Percentiles rank a stretch among this genome's conserved stretches.
These are phyloP conservation scores for Alviniconcha marisindica DNA, from an alignment of 1,140 invertebrate genomes.

Conservation along the genomic window DNA sequence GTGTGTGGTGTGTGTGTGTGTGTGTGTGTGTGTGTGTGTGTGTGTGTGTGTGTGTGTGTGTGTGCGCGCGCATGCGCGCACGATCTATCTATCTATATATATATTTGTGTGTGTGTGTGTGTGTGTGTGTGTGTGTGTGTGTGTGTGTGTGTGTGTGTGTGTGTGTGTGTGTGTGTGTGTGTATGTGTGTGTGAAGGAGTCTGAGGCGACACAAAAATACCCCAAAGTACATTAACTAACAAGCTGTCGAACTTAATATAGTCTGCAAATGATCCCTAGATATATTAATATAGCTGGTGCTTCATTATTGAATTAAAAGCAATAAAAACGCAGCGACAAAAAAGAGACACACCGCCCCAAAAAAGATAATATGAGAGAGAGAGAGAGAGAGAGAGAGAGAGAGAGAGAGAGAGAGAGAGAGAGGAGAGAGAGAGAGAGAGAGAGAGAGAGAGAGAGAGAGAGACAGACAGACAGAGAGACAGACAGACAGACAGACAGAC, in stretches of 20 bases:
- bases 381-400: not conserved
- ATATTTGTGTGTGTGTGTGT: not conserved
- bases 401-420: not conserved
- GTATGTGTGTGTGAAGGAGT: not conserved
- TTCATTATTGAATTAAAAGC: not conserved
- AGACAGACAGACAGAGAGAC: not conserved
- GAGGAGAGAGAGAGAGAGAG: not conserved
- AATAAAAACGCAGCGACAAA: not conserved
- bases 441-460: constrained; percentile 25
- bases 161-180: not conserved
- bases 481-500: no score
- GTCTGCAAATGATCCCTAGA: no score
- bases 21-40: constrained; percentile 25
- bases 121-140: not conserved
- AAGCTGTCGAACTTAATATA: no score
- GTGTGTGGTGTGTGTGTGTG: not conserved
- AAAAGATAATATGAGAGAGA: not conserved
- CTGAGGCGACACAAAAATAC: no score
- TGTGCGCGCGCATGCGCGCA: not conserved
- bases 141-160: not conserved
- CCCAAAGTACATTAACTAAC: no score
- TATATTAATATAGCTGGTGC: not conserved
- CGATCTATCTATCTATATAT: not conserved
- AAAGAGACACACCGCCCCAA: not conserved
- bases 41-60: constrained; percentile 23